Conservation (phyloP, 1,140 invertebrate species). For the Stegodyphus dumicola region DNA sequence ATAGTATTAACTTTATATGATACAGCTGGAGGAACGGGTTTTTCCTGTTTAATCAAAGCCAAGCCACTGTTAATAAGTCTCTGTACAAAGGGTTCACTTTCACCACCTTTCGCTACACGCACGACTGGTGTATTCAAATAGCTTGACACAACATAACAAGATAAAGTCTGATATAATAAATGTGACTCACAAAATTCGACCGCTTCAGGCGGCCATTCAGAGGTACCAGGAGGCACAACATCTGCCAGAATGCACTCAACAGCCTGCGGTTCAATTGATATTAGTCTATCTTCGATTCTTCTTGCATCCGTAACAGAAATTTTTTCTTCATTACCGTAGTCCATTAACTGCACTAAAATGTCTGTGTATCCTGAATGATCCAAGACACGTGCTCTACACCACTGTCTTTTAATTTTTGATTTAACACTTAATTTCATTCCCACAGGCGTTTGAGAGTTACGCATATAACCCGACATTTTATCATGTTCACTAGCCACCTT, state of each 20-base stretch:
- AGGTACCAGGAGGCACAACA: neutral
- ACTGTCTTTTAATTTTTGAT: constrained; percentile 2
- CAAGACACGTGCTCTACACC: constrained; percentile 45
- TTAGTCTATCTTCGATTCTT: constrained; percentile 16
- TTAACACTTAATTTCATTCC: constrained; percentile 8
- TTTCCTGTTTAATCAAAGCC: constrained; percentile 6
- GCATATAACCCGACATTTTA: neutral
- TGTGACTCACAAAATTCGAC: constrained; percentile 14
- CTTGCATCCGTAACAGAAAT: neutral
- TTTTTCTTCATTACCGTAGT: constrained; percentile 44
- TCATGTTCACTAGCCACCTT: neutral
- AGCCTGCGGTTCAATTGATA: constrained; percentile 4
- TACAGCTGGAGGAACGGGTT: neutral
- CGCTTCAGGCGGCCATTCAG: constrained; percentile 12
- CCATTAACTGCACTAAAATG: constrained; percentile 24
- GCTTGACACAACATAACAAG: constrained; percentile 1
- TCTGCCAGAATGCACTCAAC: constrained; percentile 50
- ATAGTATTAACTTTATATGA: constrained; percentile 26
- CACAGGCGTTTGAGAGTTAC: neutral
- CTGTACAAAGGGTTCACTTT: constrained; percentile 41
- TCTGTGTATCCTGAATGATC: neutral
- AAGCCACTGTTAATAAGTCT: constrained; percentile 41
- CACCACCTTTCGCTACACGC: constrained; percentile 28
- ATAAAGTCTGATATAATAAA: constrained; percentile 11
- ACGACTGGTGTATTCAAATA: constrained; percentile 4